A percentile compares a stretch with the other conserved stretches of the same genome.
Conservation (phyloP, 1,140 invertebrate genomes). For the Drosophila nannoptera region DNA sequence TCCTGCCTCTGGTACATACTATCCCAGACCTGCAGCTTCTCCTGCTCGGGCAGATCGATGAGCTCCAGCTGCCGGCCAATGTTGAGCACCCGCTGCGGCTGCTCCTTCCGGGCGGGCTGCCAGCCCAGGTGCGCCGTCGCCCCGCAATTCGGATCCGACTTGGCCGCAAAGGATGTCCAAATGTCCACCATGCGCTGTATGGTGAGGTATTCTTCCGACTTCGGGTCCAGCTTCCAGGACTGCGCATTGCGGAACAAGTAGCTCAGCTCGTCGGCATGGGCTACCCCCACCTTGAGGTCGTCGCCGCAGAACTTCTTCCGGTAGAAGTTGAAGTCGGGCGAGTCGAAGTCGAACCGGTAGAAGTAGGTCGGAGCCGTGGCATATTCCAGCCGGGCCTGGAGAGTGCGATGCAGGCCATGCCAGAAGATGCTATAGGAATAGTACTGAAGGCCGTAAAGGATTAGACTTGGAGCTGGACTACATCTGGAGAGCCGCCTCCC, state of each 20-base stretch:
- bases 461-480: neutral
- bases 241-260: conserved; percentile 82
- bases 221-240: conserved; percentile 74
- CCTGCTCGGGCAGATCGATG: conserved; percentile 76
- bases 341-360: conserved; percentile 79
- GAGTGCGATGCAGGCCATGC: conserved; percentile 75
- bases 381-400: conserved; percentile 69
- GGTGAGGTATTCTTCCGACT: conserved; percentile 63
- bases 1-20: conserved; percentile 55
- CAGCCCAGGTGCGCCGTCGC: conserved; percentile 50
- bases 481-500: neutral
- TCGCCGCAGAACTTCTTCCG: conserved; percentile 71
- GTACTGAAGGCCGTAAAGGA: conserved; percentile 40
- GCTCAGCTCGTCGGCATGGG: conserved; percentile 83
- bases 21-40: conserved; percentile 79
- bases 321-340: conserved; percentile 68
- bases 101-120: conserved; percentile 60
- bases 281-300: conserved; percentile 71
- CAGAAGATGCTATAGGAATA: conserved; percentile 78
- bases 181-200: conserved; percentile 77
- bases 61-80: conserved; percentile 73
- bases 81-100: conserved; percentile 66
- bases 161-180: conserved; percentile 78
- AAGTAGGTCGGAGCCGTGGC: conserved; percentile 78
- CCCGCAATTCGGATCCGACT: conserved; percentile 69